Conservation (phyloP, 2,113 vertebrate species). For the Ascaphus truei region DNA sequence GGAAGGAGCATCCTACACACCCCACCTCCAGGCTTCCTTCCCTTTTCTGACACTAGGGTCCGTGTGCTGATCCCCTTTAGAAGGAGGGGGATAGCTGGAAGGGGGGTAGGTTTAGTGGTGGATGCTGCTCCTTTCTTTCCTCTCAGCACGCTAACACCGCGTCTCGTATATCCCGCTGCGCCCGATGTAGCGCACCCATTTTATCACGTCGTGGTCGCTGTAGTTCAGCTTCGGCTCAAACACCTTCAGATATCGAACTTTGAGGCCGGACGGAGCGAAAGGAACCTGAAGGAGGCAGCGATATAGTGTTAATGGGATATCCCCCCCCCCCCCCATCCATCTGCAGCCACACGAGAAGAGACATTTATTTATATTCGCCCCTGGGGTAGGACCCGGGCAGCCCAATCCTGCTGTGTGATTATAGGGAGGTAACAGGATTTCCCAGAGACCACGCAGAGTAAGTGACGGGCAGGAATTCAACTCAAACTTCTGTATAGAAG, state of each 20-base stretch:
- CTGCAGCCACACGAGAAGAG: too few relatives aligned
- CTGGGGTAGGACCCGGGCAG: neutral
- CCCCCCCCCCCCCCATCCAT: too few relatives aligned
- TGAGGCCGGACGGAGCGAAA: constrained; percentile 94
- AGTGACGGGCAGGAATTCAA: too few relatives aligned
- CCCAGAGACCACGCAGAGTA: too few relatives aligned
- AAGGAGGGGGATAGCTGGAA: constrained; percentile 38
- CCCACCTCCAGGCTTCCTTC: constrained; percentile 36
- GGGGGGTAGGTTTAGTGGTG: neutral
- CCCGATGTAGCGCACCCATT: constrained; percentile 99
- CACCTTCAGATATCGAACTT: constrained; percentile 98
- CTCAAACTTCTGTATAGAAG: too few relatives aligned
- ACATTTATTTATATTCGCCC: too few relatives aligned
- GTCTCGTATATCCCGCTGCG: constrained; percentile 98
- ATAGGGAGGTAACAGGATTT: too few relatives aligned
- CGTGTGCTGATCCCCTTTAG: constrained; percentile 43
- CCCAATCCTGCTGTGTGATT: too few relatives aligned
- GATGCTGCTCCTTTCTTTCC: neutral
- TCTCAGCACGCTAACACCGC: constrained; percentile 78
- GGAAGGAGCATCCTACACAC: constrained; percentile 37
- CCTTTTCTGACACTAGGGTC: constrained; percentile 42
- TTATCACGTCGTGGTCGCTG: constrained; percentile 98
- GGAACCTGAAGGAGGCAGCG: constrained; percentile 71
- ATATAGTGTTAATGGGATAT: too few relatives aligned
- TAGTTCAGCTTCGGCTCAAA: constrained; percentile 99